phyloP scores from a whole-genome alignment of 1,140 invertebrate genomes.

The Lasioglossum albipes region DNA sequence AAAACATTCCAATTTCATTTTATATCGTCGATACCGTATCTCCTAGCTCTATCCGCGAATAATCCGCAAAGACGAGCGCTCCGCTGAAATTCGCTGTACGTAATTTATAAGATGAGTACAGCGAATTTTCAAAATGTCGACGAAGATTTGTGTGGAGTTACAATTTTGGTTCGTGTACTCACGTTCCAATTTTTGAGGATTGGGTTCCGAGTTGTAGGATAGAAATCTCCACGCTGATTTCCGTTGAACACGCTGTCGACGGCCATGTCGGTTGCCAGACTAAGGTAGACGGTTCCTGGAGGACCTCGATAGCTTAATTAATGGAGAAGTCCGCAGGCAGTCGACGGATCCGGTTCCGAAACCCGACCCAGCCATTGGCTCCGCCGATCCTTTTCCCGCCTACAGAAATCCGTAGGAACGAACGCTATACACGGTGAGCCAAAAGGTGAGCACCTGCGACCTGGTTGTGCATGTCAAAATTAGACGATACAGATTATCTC shows the following conservation, averaged over 20 bases:
- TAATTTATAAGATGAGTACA: no score
- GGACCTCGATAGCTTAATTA: slow-evolving; percentile 2
- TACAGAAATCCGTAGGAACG: neutral
- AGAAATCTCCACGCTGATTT: neutral
- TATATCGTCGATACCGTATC: no score
- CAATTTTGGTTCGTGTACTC: no score
- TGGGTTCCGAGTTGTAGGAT: no score
- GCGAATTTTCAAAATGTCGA: no score
- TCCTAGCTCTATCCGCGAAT: no score
- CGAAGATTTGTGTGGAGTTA: no score
- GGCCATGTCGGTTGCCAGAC: slow-evolving; percentile 1
- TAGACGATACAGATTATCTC: no score
- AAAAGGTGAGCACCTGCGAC: neutral
- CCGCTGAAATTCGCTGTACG: no score
- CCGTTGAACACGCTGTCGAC: neutral
- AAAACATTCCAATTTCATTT: neutral
- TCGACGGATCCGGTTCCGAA: neutral
- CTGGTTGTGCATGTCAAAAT: neutral
- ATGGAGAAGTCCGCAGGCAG: neutral
- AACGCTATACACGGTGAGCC: neutral
- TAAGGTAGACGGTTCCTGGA: neutral
- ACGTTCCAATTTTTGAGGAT: no score
- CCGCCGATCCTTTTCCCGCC: neutral
- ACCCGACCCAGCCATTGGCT: neutral
- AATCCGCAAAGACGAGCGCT: no score